A percentile compares a stretch with the other conserved stretches of the same genome.
Conservation (phyloP, 2,888 invertebrate genomes). For the Laothoe populi region DNA sequence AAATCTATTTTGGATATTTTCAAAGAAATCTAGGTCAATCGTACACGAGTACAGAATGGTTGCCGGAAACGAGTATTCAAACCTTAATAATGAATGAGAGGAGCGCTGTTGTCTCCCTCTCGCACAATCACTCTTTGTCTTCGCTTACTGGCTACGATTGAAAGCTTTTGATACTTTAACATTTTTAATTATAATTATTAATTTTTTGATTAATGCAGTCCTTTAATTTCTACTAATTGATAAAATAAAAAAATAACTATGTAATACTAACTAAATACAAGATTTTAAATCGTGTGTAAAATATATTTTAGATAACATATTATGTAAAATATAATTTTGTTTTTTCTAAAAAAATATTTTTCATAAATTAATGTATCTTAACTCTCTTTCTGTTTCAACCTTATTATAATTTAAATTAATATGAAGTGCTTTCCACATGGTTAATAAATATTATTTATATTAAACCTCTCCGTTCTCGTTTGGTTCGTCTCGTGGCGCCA, state of each 20-base stretch:
- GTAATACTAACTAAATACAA: too few species aligned
- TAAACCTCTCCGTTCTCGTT: neutral
- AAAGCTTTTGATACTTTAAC: constrained; percentile 5
- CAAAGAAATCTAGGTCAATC: constrained; percentile 30
- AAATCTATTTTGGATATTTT: neutral
- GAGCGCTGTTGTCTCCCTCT: constrained; percentile 24
- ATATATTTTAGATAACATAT: too few species aligned
- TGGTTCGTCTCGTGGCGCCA: neutral
- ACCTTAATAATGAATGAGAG: constrained; percentile 32
- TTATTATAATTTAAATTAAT: too few species aligned
- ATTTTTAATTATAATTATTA: neutral
- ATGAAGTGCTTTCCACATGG: too few species aligned
- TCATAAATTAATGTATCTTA: too few species aligned
- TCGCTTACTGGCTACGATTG: neutral
- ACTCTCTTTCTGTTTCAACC: too few species aligned
- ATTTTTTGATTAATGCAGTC: neutral
- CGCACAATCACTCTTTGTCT: constrained; percentile 24
- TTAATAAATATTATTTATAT: too few species aligned
- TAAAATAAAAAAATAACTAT: too few species aligned
- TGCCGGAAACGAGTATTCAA: constrained; percentile 21
- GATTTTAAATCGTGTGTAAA: too few species aligned
- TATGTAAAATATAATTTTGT: too few species aligned
- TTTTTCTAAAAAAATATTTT: too few species aligned
- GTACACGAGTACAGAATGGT: constrained; percentile 30
- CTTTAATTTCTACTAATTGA: too few species aligned